Conservation (phyloP, 1,140 invertebrate genomes). For the Diuraphis noxia region DNA sequence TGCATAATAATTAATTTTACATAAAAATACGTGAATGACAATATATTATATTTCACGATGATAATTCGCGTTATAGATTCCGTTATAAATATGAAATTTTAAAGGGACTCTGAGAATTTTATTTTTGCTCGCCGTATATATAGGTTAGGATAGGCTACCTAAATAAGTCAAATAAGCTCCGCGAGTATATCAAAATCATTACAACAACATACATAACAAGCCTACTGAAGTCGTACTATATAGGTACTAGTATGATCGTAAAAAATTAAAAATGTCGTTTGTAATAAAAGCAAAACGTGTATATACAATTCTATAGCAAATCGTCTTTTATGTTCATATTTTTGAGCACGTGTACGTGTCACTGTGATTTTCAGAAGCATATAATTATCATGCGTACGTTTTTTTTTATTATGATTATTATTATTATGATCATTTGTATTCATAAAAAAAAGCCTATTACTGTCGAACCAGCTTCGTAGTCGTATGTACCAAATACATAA, state of each 20-base stretch:
- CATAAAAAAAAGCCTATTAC: slow-evolving; percentile 37
- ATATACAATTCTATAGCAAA: neutral
- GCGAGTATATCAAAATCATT: too few species aligned
- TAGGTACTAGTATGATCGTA: neutral
- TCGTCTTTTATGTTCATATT: neutral
- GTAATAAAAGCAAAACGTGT: neutral
- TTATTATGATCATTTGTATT: neutral
- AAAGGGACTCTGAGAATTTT: too few species aligned
- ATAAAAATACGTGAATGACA: too few species aligned
- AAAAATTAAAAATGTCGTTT: neutral
- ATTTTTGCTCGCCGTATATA: too few species aligned
- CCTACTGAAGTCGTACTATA: neutral
- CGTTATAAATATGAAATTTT: too few species aligned
- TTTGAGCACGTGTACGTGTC: neutral
- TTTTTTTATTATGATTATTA: neutral
- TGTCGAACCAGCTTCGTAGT: neutral
- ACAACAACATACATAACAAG: neutral
- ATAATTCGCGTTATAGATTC: too few species aligned
- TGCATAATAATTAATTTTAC: too few species aligned
- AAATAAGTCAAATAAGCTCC: too few species aligned
- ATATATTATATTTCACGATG: too few species aligned
- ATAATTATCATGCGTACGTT: neutral
- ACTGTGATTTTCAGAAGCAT: neutral
- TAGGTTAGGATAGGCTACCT: too few species aligned
- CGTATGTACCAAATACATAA: neutral